These are phyloP conservation scores for Theretra japonica DNA, from an alignment of 2,888 invertebrate species.

Conservation along the genomic window DNA sequence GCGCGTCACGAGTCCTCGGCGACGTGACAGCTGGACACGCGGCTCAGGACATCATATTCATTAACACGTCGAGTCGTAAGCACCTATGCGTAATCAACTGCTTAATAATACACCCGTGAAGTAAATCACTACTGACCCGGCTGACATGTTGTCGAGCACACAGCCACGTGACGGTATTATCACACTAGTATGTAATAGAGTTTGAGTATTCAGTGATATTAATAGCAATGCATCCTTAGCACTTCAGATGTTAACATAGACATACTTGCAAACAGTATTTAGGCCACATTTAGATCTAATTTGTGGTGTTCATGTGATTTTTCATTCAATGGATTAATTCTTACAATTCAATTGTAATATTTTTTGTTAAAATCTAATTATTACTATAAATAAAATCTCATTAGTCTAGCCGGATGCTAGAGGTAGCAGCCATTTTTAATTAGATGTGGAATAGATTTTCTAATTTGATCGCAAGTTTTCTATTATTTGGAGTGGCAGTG, in stretches of 20 bases:
- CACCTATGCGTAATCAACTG: neutral
- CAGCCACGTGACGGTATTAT: no score
- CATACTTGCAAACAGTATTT: no score
- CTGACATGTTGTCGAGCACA: no score
- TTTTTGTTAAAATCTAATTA: neutral
- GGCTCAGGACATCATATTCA: constrained; percentile 3
- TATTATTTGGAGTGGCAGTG: neutral
- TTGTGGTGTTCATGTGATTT: no score
- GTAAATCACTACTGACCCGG: neutral
- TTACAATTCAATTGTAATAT: no score
- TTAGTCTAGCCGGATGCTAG: neutral
- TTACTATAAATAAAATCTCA: neutral
- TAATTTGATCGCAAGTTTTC: neutral
- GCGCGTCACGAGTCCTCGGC: neutral
- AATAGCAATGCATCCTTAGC: no score
- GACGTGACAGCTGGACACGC: neutral
- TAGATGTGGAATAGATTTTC: constrained; percentile 1
- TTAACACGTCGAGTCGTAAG: neutral
- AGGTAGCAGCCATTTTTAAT: neutral
- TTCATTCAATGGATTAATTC: no score
- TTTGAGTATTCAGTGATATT: no score
- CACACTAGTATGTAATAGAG: no score
- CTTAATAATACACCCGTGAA: no score
- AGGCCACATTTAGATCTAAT: no score
- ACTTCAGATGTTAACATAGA: no score